Base-by-base conservation (phyloP, 2,888 invertebrate species). In the Thereva nobilitata region DNA sequence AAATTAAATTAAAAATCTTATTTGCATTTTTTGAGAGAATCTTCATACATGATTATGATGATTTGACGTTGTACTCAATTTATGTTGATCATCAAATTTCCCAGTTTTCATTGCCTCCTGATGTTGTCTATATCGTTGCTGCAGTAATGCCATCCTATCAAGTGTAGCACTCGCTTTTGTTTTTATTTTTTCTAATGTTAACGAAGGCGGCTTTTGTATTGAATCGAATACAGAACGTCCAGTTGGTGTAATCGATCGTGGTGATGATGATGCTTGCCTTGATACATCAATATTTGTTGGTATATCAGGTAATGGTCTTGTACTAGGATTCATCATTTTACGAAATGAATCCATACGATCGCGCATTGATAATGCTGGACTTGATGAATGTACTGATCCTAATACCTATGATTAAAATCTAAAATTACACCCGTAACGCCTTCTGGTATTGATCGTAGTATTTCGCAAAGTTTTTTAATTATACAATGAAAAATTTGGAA, bases 111-210 rank as follows among this genome's bases (percentile, higher is more conserved):
- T 84, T 9, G 82, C 81, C 42, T 84, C 81, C 76, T 85, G 86
- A 73, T 86, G 86, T 71, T 85, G 84, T 45, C 84, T 82, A 72
- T 86, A 86, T 50, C 86, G 79, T 73, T 85, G 84, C 72, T 86
- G 85, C 54, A 86, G 75, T 40, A 77, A 67, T 7, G 80, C 76
- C 82, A 81, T 81, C 49, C 80, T 76, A 72, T 81, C 81, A 64
- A 81, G 56, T 1, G 82, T 81, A 35, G 80, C 81, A 56, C 74
- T 80, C 1, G 81, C 80, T 67, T 81, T 80, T 40, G 70, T 78
- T 72, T 82, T 81, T 49, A 81, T 81, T 72, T 78, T 80, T 73
- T 81, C 81, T 70, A 81, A 73, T 23, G 79, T 78, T 34, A 81
- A 76, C 3, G 81, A 82, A 1, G 81, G 81, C 10, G 80, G 81